Evolutionary conservation across 2,113 vertebrate genomes (phyloP).

Genomic region (Microtus pennsylvanicus): DNA sequence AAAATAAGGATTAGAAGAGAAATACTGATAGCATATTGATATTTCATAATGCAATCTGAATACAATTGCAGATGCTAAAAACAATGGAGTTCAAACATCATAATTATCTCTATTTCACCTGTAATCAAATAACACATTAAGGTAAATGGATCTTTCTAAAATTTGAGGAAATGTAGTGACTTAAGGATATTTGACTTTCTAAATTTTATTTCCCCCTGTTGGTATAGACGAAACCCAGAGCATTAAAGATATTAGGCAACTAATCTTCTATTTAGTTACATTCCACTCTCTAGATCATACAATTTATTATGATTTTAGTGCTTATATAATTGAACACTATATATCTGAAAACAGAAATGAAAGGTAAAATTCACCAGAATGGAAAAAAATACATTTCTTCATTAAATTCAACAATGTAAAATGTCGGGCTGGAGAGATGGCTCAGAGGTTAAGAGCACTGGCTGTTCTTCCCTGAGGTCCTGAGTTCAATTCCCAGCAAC

Average conservation of each 20-base stretch:
- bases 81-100: not conserved
- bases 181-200: no score
- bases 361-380: not conserved
- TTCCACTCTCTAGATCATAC: not conserved
- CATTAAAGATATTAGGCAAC: not conserved
- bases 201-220: not conserved
- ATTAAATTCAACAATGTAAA: not conserved
- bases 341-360: not conserved
- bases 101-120: not conserved
- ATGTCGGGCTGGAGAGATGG: no score
- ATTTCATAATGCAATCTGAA: not conserved
- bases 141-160: not conserved
- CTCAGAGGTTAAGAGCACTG: no score
- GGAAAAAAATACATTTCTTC: not conserved
- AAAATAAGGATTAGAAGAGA: not conserved
- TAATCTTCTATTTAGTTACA: not conserved
- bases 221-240: not conserved
- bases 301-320: conserved; percentile 6
- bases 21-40: not conserved
- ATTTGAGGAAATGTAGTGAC: not conserved
- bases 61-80: not conserved
- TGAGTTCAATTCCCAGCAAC: no score
- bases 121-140: not conserved
- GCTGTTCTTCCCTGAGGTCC: no score
- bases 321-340: not conserved